Base-by-base conservation (phyloP, 2,888 invertebrate species). In the Plusia festucae region DNA sequence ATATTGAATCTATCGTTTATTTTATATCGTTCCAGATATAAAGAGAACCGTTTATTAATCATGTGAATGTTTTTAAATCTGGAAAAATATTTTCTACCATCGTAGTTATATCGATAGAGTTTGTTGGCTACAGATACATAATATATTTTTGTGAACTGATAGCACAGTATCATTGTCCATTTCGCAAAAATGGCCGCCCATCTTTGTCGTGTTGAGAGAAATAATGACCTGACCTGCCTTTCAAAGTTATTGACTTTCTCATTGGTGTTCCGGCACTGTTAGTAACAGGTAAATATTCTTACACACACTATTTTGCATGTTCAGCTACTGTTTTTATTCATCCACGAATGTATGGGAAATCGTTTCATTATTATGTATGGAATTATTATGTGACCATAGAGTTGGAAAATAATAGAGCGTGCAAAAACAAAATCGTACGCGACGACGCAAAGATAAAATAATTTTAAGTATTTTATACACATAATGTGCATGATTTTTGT, bases 201-300 rank as follows among this genome's bases (percentile, higher is more conserved):
- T 59, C 69, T 69, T 24, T n/a, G 34, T 16, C 9, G 8, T 4
- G 13, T 22, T n/a, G 13, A 20, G n/a, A 55, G 18, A 15, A 15
- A 13, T 22, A 73, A 73, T 73, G 77, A 76, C 68, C 62, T 62
- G 63, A 72, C 57, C 68, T 76, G 62, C 57, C 73, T 76, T 72
- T 73, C 77, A 53, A 62, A 67, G 77, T 53, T 76, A 76, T 72
- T 77, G 77, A 76, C 77, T 77, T 73, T 73, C 73, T 73, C 73
- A 63, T 68, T 62, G n/a, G 52, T 76, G 73, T 71, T 73, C 63
- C 73, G 77, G 60, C 63, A 40, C 67, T 72, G 58, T n/a, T n/a
- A n/a, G n/a, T 68, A 76, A 73, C 72, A 60, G 67, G 34, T 56
- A 22, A 49, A 60, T 57, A 56, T n/a, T 34, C n/a, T 54, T 13